These are phyloP conservation scores for Pocota personata DNA, from an alignment of 2,888 invertebrate species.

Conservation along the genomic window DNA sequence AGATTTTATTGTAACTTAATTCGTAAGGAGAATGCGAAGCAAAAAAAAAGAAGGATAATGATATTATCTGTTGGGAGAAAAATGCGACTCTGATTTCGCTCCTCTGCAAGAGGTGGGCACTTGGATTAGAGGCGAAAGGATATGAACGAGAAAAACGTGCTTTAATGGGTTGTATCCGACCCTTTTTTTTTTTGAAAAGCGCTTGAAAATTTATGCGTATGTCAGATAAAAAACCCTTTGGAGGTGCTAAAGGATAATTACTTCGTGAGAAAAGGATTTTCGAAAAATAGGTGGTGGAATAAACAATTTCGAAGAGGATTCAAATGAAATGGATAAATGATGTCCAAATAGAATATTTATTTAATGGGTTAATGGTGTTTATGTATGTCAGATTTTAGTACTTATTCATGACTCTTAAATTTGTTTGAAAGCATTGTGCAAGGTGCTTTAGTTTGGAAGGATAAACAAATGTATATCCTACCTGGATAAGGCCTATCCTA, in stretches of 20 bases:
- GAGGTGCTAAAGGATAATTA: constrained; percentile 27
- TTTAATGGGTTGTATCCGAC: constrained; percentile 5
- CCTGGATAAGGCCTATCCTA: too few species aligned
- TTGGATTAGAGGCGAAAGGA: background rate
- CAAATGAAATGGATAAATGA: background rate
- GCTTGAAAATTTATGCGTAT: background rate
- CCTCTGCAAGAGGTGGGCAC: background rate
- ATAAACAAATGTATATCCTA: too few species aligned
- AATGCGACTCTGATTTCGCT: background rate
- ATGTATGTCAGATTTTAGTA: background rate
- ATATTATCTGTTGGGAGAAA: background rate
- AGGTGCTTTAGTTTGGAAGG: too few species aligned
- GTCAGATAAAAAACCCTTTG: background rate
- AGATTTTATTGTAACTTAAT: constrained; percentile 7
- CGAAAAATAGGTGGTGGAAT: background rate
- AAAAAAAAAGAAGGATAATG: background rate
- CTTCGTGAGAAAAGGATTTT: constrained; percentile 7
- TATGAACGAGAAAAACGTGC: background rate
- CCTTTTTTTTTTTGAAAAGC: background rate
- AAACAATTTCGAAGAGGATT: background rate
- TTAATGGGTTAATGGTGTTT: background rate
- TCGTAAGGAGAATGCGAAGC: background rate
- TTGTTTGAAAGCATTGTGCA: too few species aligned
- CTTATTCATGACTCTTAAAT: too few species aligned
- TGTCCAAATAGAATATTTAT: background rate